Evolutionary conservation across 2,888 invertebrate genomes (phyloP).

Genomic region (Drosophila setosimentum): DNA sequence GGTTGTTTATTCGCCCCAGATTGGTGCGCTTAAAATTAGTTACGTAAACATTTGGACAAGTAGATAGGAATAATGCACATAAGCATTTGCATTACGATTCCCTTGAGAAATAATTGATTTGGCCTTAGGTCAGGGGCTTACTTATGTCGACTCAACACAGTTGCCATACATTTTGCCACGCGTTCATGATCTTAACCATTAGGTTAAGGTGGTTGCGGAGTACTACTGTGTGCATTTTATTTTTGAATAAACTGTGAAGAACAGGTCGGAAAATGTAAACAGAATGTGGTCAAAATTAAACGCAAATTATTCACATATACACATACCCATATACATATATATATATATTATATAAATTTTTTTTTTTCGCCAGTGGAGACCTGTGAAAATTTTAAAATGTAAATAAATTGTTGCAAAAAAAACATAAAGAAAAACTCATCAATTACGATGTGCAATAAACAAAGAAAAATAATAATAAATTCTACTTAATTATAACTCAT

Average conservation of each 20-base stretch:
- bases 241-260: conserved; percentile 38
- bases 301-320: conserved; percentile 13
- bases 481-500: not conserved
- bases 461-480: not conserved
- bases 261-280: conserved; percentile 17
- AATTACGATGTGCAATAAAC: not conserved
- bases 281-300: conserved; percentile 16
- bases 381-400: conserved; percentile 8
- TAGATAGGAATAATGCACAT: not conserved
- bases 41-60: conserved; percentile 50
- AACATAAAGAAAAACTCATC: not conserved
- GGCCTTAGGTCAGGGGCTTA: not conserved
- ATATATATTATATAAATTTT: not conserved
- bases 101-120: conserved; percentile 26
- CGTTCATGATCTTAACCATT: not conserved
- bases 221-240: conserved; percentile 5
- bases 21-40: conserved; percentile 53
- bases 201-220: conserved; percentile 19
- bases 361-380: not conserved
- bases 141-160: conserved; percentile 10
- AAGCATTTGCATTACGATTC: conserved; percentile 27
- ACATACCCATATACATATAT: no score
- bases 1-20: conserved; percentile 51
- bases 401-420: conserved; percentile 13
- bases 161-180: conserved; percentile 19